Percentiles rank a stretch among this genome's conserved stretches.
These are phyloP conservation scores for Chionis minor DNA, from an alignment of 2,113 vertebrate species.

Conservation along the genomic window DNA sequence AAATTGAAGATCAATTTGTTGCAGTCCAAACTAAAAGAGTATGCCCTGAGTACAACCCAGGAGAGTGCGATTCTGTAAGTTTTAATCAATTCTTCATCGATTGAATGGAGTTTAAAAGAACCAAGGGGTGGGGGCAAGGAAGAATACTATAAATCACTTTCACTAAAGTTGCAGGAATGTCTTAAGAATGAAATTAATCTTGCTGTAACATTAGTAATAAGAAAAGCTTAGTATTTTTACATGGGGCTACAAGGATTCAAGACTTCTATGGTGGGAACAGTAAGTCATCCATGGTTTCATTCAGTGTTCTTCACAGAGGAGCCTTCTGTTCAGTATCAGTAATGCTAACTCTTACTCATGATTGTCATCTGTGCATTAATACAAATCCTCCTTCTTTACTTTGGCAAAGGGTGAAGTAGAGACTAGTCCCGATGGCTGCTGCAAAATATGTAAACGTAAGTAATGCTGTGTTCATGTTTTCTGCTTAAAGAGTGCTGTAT, in stretches of 20 bases:
- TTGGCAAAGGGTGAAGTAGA: slow-evolving; percentile 27
- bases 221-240: background rate
- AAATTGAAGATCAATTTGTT: slow-evolving; percentile 44
- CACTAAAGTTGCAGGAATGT: background rate
- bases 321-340: background rate
- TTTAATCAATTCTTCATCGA: background rate
- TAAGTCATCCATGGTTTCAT: background rate
- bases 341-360: background rate
- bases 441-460: slow-evolving; percentile 63
- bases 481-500: background rate
- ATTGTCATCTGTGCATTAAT: background rate
- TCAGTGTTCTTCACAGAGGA: background rate
- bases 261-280: background rate
- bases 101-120: background rate
- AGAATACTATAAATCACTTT: background rate
- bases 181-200: background rate
- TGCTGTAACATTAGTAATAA: background rate
- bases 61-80: slow-evolving; percentile 82
- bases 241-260: background rate
- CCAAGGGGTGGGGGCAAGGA: background rate
- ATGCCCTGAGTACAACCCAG: slow-evolving; percentile 70
- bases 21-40: slow-evolving; percentile 40
- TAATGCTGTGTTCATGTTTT: background rate
- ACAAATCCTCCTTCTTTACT: background rate
- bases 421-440: slow-evolving; percentile 53